Evolutionary conservation across 2,888 invertebrate genomes (phyloP), one percentile per base, ranked within the genome.

Genomic region (Cremastobaeus sp.): DNA sequence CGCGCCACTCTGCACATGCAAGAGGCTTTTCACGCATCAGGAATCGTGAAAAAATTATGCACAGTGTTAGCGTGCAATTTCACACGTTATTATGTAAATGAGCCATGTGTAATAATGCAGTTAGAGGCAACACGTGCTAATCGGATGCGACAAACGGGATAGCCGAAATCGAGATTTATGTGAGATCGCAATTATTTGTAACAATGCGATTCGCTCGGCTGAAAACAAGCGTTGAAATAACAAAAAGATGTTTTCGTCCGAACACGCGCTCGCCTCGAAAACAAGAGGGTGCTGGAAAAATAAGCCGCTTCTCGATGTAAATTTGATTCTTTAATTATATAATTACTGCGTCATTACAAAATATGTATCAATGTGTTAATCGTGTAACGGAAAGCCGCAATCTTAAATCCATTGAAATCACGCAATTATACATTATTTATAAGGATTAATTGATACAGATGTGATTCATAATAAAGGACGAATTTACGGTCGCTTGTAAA

Each of bases 1-100:
- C 48, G 25, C 6, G 9, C 17, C 9, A 8, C 4, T 17, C 3
- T 30, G 18, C 39, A 54, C 2, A 9, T 45, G 25, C 54, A 39
- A 30, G 47, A 9, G 14, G 37, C 43, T 68, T 68, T 68, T 73
- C 68, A 73, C 41, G 73, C 62, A 68, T 68, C 68, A 64, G 64
- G 41, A 74, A 74, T 55, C 32, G 39, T 18, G 48, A 68, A 68
- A 69, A 64, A 64, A 71, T 62, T 47, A 66, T 52, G 47, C 52
- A 43, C 30, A 48, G 12, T 15, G 28, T 47, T 54, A 41, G 66
- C 35, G 17, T 72, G 54, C 55, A 66, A 72, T 66, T 72, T 72
- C 60, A 66, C 72, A 66, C 72, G 60, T 15, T 59, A 34, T 72
- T 72, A 66, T 48, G 37, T 72, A 72, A 66, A 60, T 62, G n/a